Evolutionary conservation across 53 echinoderm and acorn worm genomes (phyloP).

Genomic region (Arbacia lixula): DNA sequence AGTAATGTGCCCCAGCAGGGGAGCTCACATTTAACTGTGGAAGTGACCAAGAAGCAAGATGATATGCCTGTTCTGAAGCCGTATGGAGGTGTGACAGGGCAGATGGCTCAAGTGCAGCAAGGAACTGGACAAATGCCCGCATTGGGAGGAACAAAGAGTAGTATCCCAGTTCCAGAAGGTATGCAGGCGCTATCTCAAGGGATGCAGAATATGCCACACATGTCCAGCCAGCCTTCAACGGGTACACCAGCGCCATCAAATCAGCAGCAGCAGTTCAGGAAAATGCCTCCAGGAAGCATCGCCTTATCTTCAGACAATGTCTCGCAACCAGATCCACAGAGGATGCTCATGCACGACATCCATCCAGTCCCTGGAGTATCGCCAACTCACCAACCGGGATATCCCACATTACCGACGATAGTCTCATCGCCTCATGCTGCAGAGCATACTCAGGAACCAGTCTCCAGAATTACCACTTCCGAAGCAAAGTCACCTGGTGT

Average conservation of each 20-base stretch:
- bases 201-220: background rate
- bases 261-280: slow-evolving; percentile 16
- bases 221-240: slow-evolving; percentile 15
- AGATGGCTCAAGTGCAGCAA: too few species aligned
- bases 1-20: too few species aligned
- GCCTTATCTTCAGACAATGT: slow-evolving; percentile 25
- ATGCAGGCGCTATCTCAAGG: slow-evolving; percentile 1
- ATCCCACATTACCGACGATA: background rate
- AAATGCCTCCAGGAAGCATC: slow-evolving; percentile 30
- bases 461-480: background rate
- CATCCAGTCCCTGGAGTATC: slow-evolving; percentile 26
- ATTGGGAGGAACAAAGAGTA: slow-evolving; percentile 1
- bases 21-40: too few species aligned
- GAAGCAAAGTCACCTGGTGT: slow-evolving; percentile 40
- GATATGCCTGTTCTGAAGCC: slow-evolving; percentile 52
- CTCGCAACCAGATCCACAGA: background rate
- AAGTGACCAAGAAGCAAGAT: too few species aligned
- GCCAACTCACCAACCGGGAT: slow-evolving; percentile 12
- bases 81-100: slow-evolving; percentile 18
- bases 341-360: background rate
- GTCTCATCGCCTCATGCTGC: slow-evolving; percentile 2
- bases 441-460: slow-evolving; percentile 5
- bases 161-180: background rate
- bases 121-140: slow-evolving; percentile 9
- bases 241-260: background rate